Percentiles rank a stretch among this genome's conserved stretches.
Conservation (phyloP, 1,140 invertebrate species). For the Lutraria rhynchaena region DNA sequence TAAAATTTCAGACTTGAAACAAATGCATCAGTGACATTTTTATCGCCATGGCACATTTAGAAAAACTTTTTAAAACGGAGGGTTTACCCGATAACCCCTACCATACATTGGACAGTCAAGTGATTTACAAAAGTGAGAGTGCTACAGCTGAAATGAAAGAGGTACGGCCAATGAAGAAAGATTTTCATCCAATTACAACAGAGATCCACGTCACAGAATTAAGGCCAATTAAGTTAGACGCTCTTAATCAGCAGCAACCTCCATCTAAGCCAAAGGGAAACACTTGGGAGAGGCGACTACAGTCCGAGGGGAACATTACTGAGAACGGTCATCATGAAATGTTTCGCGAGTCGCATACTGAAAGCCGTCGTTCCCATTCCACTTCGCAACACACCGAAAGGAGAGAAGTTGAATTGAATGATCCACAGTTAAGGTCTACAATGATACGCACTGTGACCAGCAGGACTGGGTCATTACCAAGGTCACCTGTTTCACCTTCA, state of each 20-base stretch:
- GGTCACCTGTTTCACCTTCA: constrained; percentile 36
- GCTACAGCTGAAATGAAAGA: constrained; percentile 56
- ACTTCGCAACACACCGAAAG: background rate
- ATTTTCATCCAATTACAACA: constrained; percentile 55
- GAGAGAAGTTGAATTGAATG: background rate
- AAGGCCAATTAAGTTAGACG: constrained; percentile 52
- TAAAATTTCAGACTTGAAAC: too few relatives aligned
- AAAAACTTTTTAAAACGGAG: constrained; percentile 39
- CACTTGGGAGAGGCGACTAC: constrained; percentile 46
- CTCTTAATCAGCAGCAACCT: background rate
- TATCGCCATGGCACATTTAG: constrained; percentile 36
- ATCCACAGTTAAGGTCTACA: constrained; percentile 21
- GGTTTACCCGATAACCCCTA: constrained; percentile 31
- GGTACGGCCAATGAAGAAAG: constrained; percentile 37
- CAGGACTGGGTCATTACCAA: constrained; percentile 14
- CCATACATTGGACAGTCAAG: constrained; percentile 38
- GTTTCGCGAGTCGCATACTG: background rate
- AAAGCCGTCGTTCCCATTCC: constrained; percentile 27
- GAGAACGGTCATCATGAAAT: constrained; percentile 19
- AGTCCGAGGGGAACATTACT: constrained; percentile 23
- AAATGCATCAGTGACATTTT: too few relatives aligned
- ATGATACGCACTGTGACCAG: constrained; percentile 45
- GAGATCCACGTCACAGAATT: constrained; percentile 58
- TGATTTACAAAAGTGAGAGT: constrained; percentile 41
- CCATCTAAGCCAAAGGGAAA: background rate